phyloP scores from a whole-genome alignment of 2,888 invertebrate species.

The Alviniconcha strummeri region DNA sequence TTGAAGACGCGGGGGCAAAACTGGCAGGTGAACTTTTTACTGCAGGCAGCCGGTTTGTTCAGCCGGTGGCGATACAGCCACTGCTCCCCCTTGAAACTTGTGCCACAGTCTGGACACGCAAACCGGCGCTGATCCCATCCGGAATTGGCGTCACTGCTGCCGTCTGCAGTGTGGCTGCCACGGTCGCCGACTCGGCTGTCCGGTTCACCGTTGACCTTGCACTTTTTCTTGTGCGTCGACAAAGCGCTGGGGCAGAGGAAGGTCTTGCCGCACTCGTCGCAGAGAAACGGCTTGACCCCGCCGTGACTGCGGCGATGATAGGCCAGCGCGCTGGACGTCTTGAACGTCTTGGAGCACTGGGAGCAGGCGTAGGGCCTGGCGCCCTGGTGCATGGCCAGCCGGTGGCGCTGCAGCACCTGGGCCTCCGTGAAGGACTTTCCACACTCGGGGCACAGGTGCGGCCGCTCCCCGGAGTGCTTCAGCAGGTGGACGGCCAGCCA shows the following conservation, averaged over 20 bases:
- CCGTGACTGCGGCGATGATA: neutral
- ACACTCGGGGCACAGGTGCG: neutral
- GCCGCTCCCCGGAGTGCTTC: neutral
- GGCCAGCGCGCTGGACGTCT: neutral
- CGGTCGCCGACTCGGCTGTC: neutral
- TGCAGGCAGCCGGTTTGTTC: constrained; percentile 1
- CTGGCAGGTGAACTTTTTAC: neutral
- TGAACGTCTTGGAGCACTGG: neutral
- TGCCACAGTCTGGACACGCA: neutral
- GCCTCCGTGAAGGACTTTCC: constrained; percentile 2
- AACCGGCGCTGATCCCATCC: neutral
- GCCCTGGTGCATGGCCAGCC: neutral
- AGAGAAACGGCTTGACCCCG: neutral
- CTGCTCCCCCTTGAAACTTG: neutral
- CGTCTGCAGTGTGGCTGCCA: neutral
- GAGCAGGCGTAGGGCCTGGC: neutral
- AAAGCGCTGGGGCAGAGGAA: neutral
- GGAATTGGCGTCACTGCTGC: neutral
- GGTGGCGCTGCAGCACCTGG: neutral
- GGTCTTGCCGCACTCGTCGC: neutral
- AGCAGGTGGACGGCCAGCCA: neutral
- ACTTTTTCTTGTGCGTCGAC: neutral
- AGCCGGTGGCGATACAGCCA: neutral
- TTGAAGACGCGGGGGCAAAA: neutral
- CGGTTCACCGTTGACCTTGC: neutral